Conservation (phyloP, 2,113 vertebrate species). For the Oryzias melastigma region DNA sequence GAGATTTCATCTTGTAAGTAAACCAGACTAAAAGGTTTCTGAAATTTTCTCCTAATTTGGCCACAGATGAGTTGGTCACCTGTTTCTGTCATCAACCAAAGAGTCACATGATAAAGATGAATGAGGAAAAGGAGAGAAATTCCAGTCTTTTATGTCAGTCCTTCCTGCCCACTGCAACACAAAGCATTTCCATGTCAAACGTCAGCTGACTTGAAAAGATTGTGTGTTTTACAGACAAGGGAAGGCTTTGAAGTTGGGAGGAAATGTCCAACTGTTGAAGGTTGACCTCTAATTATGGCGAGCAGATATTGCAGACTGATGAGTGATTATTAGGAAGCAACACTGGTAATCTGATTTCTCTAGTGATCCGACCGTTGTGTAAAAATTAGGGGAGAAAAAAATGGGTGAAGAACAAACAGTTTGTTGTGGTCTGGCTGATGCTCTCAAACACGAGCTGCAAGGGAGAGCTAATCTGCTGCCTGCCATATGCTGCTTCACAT, state of each 20-base stretch:
- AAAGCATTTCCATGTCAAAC: slow-evolving; percentile 42
- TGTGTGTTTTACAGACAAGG: slow-evolving; percentile 18
- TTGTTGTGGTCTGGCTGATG: neutral
- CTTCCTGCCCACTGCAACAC: slow-evolving; percentile 52
- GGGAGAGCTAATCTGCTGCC: slow-evolving; percentile 39
- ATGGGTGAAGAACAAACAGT: neutral
- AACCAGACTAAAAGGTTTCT: neutral
- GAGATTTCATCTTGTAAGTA: no score
- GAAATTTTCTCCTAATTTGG: slow-evolving; percentile 13
- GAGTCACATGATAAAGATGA: slow-evolving; percentile 34
- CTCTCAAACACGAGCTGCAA: slow-evolving; percentile 28
- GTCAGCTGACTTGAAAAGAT: slow-evolving; percentile 48
- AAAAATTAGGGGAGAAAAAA: slow-evolving; percentile 8
- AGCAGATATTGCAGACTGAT: neutral
- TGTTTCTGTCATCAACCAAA: slow-evolving; percentile 35
- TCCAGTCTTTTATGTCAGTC: slow-evolving; percentile 44
- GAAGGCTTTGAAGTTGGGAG: slow-evolving; percentile 20
- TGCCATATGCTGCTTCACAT: slow-evolving; percentile 52
- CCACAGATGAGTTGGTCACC: slow-evolving; percentile 19
- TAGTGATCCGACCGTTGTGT: neutral
- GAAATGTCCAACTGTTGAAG: slow-evolving; percentile 3
- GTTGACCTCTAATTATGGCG: neutral
- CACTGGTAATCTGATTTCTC: neutral
- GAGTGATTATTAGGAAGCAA: slow-evolving; percentile 9
- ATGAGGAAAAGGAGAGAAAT: slow-evolving; percentile 54